Evolutionary conservation across 2,797 vertebrate genomes (phyloP).

Genomic region (Delichon dasypus): DNA sequence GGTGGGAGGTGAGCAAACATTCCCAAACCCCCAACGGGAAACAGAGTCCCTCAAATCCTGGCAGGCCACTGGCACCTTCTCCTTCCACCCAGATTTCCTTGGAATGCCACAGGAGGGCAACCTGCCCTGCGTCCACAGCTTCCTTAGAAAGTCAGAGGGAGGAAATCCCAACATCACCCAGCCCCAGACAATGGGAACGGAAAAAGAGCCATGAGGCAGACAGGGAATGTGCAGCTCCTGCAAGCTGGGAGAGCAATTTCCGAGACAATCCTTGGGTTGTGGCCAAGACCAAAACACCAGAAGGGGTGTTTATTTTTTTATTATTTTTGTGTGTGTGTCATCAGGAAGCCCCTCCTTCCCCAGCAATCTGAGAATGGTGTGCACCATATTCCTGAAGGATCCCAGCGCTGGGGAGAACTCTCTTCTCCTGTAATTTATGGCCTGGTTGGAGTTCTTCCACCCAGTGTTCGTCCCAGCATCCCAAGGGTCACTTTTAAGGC

Average conservation of each 20-base stretch:
- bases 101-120: slow-evolving; percentile 19
- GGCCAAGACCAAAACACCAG: background rate
- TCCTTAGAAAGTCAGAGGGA: background rate
- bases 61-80: background rate
- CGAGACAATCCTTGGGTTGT: background rate
- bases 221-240: background rate
- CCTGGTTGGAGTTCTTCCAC: background rate
- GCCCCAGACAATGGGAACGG: background rate
- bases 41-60: background rate
- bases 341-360: slow-evolving; percentile 10
- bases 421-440: background rate
- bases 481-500: background rate
- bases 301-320: background rate
- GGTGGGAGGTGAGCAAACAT: accelerated
- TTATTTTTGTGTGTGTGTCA: background rate
- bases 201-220: accelerated
- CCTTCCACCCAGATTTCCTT: background rate
- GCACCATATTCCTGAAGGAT: background rate
- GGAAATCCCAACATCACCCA: background rate
- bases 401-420: background rate
- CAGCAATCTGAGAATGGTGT: background rate
- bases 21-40: background rate
- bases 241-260: background rate
- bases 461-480: background rate
- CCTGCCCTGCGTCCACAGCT: background rate